Evolutionary conservation across 2,888 invertebrate species (phyloP).

Genomic region (Apeira syringaria): DNA sequence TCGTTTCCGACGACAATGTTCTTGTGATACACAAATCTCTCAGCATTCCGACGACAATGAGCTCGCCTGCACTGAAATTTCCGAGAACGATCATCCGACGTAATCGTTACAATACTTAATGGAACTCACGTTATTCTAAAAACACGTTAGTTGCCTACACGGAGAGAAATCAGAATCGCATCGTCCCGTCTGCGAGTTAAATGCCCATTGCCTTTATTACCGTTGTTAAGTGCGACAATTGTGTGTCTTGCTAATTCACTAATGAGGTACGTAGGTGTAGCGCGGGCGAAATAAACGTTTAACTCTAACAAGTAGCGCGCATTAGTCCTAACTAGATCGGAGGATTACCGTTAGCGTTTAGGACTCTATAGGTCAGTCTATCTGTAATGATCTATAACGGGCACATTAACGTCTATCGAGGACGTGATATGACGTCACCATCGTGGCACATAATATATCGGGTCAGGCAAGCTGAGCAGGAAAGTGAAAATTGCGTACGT

Average conservation of each 20-base stretch:
- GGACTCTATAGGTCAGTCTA: conserved; percentile 12
- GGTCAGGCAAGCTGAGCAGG: conserved; percentile 59
- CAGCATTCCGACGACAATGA: conserved; percentile 24
- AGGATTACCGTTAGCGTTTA: conserved; percentile 36
- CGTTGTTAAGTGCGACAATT: conserved; percentile 68
- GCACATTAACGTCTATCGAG: conserved; percentile 2
- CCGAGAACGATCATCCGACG: conserved; percentile 11
- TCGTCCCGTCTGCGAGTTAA: conserved; percentile 43
- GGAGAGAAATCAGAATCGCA: conserved; percentile 15
- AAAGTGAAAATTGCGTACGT: conserved; percentile 83
- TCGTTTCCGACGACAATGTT: conserved; percentile 34
- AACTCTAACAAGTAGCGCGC: conserved; percentile 60
- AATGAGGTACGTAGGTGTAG: conserved; percentile 81
- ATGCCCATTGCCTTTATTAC: conserved; percentile 68
- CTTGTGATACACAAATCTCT: conserved; percentile 18
- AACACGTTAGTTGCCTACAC: conserved; percentile 7
- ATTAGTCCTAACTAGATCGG: conserved; percentile 64
- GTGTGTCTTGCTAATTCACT: conserved; percentile 78
- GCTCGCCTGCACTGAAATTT: conserved; percentile 13
- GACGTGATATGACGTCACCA: conserved; percentile 26
- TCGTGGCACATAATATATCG: conserved; percentile 29
- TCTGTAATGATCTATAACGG: conserved; percentile 1
- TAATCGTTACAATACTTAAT: conserved; percentile 15
- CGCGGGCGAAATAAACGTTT: conserved; percentile 77
- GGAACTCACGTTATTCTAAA: conserved; percentile 19